These are phyloP conservation scores for Scaeva pyrastri DNA, from an alignment of 2,888 invertebrate species.

Conservation along the genomic window DNA sequence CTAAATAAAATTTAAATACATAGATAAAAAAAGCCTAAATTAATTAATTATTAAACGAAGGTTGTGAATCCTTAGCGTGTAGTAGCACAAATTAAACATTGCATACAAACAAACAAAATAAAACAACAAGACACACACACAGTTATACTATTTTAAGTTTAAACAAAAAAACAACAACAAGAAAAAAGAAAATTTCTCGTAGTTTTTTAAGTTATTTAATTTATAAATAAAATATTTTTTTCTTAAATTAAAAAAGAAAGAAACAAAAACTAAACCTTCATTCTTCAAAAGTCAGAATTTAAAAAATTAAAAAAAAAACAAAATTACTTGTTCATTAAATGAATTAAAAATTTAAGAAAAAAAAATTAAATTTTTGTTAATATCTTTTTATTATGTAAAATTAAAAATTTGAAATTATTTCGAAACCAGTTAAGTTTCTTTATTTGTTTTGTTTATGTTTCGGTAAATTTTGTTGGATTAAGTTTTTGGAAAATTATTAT, in stretches of 20 bases:
- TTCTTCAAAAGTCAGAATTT: conserved; percentile 51
- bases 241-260: conserved; percentile 5
- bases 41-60: conserved; percentile 66
- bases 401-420: conserved; percentile 40
- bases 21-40: conserved; percentile 26
- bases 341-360: conserved; percentile 67
- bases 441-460: conserved; percentile 24
- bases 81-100: conserved; percentile 67
- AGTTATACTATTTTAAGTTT: conserved; percentile 55
- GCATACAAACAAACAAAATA: conserved; percentile 42
- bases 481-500: conserved; percentile 22
- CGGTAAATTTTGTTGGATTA: conserved; percentile 37
- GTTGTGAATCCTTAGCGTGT: conserved; percentile 75
- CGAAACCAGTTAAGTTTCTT: conserved; percentile 67
- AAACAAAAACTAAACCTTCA: conserved; percentile 28
- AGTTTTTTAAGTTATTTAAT: conserved; percentile 77
- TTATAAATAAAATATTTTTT: conserved; percentile 74
- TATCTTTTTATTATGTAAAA: conserved; percentile 52
- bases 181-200: conserved; percentile 31
- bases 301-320: conserved; percentile 56
- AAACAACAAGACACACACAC: conserved; percentile 57
- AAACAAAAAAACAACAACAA: too few species aligned
- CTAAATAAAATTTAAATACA: conserved; percentile 34
- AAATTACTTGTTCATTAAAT: conserved; percentile 71
- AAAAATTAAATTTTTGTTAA: conserved; percentile 52